Evolutionary conservation across 2,888 invertebrate species (phyloP).

Genomic region (Polydesmus complanatus): DNA sequence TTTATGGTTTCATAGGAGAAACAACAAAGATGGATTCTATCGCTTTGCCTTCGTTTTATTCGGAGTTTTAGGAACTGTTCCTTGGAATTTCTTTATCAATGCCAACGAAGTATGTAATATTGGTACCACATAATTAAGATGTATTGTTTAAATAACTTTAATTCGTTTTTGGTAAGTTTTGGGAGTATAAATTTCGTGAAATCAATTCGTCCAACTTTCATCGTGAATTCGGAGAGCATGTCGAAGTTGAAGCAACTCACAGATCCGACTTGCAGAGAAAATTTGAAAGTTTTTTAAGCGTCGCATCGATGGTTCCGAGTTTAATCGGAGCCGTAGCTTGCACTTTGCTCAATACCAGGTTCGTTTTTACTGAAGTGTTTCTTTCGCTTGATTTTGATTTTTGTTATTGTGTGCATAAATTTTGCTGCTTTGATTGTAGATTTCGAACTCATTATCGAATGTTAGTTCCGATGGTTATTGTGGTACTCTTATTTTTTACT

Average conservation of each 20-base stretch:
- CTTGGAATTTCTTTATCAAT: conserved; percentile 11
- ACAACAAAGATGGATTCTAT: too few relatives aligned
- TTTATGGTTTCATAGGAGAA: too few relatives aligned
- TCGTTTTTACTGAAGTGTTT: neutral
- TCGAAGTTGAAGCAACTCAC: neutral
- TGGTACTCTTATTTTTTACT: neutral
- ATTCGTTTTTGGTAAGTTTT: neutral
- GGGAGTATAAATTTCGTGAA: conserved; percentile 12
- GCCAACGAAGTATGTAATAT: conserved; percentile 1
- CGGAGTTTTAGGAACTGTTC: conserved; percentile 8
- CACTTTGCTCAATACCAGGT: neutral
- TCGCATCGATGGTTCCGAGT: conserved; percentile 1
- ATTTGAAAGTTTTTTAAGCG: conserved; percentile 10
- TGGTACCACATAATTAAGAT: neutral
- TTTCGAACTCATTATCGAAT: neutral
- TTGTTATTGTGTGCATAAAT: too few relatives aligned
- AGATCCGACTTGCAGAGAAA: conserved; percentile 2
- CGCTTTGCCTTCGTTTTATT: neutral
- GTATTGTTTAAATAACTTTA: neutral
- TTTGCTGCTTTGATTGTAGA: neutral
- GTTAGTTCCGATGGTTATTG: neutral
- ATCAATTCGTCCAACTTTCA: neutral
- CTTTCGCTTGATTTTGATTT: neutral
- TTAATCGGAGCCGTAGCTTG: conserved; percentile 1
- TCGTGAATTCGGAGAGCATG: conserved; percentile 1